phyloP scores from a whole-genome alignment of 2,797 vertebrate species.

The Vespertilio murinus region DNA sequence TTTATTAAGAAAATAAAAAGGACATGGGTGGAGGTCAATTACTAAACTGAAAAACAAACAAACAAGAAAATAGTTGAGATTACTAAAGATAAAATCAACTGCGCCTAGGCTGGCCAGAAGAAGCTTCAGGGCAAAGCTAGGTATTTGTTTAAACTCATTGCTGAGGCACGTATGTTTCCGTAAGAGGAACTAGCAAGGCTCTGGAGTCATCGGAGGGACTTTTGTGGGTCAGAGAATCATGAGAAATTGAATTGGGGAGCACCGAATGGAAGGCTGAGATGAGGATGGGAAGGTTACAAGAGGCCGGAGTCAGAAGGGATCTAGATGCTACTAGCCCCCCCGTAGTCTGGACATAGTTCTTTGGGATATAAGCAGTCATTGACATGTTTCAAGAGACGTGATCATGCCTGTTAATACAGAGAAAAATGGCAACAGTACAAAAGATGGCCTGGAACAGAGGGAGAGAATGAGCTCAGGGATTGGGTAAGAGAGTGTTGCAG shows the following conservation, averaged over 20 bases:
- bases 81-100: conserved; percentile 7
- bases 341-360: background rate
- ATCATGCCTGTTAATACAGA: background rate
- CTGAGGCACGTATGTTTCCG: background rate
- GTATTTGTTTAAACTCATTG: background rate
- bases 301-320: background rate
- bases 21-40: background rate
- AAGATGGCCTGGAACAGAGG: background rate
- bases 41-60: background rate
- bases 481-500: background rate
- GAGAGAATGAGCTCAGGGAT: background rate
- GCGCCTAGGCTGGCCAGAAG: background rate
- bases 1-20: background rate
- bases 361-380: background rate
- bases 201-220: background rate
- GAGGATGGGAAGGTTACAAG: background rate
- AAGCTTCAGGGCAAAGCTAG: background rate
- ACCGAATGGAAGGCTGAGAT: background rate
- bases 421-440: background rate
- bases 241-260: background rate
- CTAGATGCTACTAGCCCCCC: background rate
- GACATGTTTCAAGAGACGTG: background rate
- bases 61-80: background rate
- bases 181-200: background rate
- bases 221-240: background rate